These are phyloP conservation scores for Apotomis turbidana DNA, from an alignment of 2,888 invertebrate genomes.

Conservation along the genomic window DNA sequence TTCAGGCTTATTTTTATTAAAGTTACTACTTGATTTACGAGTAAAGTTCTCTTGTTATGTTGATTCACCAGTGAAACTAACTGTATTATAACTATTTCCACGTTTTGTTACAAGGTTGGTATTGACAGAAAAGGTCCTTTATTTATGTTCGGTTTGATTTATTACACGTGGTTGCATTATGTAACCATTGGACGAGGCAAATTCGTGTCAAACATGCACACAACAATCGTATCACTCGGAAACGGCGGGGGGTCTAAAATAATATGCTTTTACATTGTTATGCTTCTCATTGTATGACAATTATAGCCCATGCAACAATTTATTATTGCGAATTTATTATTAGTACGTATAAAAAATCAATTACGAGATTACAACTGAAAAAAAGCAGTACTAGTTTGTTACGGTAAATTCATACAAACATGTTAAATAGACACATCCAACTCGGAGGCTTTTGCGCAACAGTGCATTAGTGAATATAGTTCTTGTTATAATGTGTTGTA, in stretches of 20 bases:
- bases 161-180: conserved; percentile 19
- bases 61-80: conserved; percentile 22
- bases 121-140: conserved; percentile 14
- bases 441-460: not conserved
- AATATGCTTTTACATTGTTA: conserved; percentile 1
- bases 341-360: not conserved
- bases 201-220: conserved; percentile 24
- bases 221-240: conserved; percentile 13
- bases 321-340: not conserved
- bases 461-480: not conserved
- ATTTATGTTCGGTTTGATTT: conserved; percentile 20
- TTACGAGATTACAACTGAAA: not conserved
- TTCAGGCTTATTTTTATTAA: conserved; percentile 37
- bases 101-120: conserved; percentile 1
- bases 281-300: not conserved
- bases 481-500: not conserved
- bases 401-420: not conserved
- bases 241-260: conserved; percentile 1
- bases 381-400: not conserved
- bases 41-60: conserved; percentile 32
- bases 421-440: not conserved
- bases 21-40: conserved; percentile 34
- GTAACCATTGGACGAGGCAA: conserved; percentile 1
- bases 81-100: conserved; percentile 15
- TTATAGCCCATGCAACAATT: not conserved